Base-by-base conservation (phyloP, 2,888 invertebrate genomes). In the Candidula unifasciata region DNA sequence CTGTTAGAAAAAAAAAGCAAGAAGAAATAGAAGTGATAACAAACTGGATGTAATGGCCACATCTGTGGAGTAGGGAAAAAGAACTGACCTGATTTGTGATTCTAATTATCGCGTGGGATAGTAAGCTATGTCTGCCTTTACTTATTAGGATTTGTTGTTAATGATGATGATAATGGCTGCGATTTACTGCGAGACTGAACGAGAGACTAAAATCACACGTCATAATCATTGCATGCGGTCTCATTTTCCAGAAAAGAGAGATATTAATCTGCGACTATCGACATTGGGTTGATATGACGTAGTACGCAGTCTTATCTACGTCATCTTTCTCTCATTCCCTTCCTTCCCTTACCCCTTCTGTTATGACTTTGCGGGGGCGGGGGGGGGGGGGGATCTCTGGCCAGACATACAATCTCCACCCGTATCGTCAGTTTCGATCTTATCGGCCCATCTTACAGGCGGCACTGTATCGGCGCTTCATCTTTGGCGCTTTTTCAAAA, bases 401-500 rank as follows among this genome's bases (percentile, higher is more conserved):
- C 37, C 82, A 82, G 82, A 77, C 76, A 54, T 82, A 82, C 84
- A 86, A 86, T 86, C 86, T 86, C 79, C 79, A 74, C 57, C 57
- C 80, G 81, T 84, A 86, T 86, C 86, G 27, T 33, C 54, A 68
- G 35, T 66, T 74, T 60, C 52, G 44, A 84, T 86, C 86, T 86
- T 82, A 86, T 86, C 86, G 33, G 2, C 24, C 27, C 54, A 86
- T 86, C 86, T 82, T 37, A 68, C 82, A 68, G 86, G 86, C 82
- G 82, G n/a, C 82, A 52, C 83, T 18, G 64, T 86, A 86, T 86
- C 86, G 69, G 60, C 74, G 68, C 81, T 73, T 86, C 86, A 86
- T 86, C 86, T 77, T 79, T 79, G 86, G 86, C 84, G 86, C 78
- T 82, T 84, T 82, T 82, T 82, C 82, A 68, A 77, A 82, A 77